Evolutionary conservation across 2,888 invertebrate species (phyloP).

Genomic region (Andrena praecox): DNA sequence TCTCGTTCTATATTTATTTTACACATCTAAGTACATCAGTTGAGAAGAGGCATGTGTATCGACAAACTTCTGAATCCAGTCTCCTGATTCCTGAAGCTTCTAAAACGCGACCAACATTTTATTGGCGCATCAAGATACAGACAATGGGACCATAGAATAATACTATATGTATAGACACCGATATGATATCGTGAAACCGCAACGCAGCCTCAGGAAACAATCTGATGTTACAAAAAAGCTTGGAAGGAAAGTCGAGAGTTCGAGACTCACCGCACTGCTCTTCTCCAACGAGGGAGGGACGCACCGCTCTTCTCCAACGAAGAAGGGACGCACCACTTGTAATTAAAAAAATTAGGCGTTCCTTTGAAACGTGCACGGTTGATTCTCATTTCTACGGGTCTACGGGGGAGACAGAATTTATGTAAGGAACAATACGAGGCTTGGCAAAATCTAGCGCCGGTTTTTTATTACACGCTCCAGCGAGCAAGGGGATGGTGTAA

Average conservation of each 20-base stretch:
- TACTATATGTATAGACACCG: neutral
- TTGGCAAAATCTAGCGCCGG: too few species aligned
- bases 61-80: too few species aligned
- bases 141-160: neutral
- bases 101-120: too few species aligned
- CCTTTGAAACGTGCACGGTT: neutral
- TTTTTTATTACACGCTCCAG: too few species aligned
- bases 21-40: too few species aligned
- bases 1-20: too few species aligned
- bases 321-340: constrained; percentile 36
- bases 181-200: constrained; percentile 8
- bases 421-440: too few species aligned
- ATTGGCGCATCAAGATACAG: neutral
- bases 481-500: too few species aligned
- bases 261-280: constrained; percentile 56
- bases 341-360: constrained; percentile 42
- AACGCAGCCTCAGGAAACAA: constrained; percentile 19
- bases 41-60: too few species aligned
- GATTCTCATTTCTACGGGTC: neutral
- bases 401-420: too few species aligned
- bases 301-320: constrained; percentile 4
- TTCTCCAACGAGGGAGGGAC: neutral
- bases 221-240: constrained; percentile 29
- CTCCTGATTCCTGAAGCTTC: too few species aligned
- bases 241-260: neutral